These are phyloP conservation scores for Chromoteleia sp. DNA, from an alignment of 2,888 invertebrate species.

Conservation along the genomic window DNA sequence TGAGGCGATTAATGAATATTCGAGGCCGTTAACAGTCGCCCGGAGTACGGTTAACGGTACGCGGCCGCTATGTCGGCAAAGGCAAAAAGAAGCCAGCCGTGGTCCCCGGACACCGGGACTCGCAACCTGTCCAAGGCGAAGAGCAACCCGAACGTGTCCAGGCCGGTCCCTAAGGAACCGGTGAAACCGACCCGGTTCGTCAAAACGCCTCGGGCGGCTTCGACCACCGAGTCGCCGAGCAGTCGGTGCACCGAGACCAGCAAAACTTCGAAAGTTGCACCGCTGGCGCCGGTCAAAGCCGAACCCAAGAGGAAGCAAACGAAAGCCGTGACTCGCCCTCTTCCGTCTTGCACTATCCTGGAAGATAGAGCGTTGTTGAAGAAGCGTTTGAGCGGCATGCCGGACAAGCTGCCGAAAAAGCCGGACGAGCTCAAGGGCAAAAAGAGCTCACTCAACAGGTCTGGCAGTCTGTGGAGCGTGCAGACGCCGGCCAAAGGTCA, in stretches of 20 bases:
- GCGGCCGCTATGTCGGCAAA: slow-evolving; percentile 63
- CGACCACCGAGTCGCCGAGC: slow-evolving; percentile 18
- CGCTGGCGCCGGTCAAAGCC: slow-evolving; percentile 39
- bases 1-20: slow-evolving; percentile 58
- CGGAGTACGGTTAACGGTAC: slow-evolving; percentile 52
- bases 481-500: slow-evolving; percentile 51
- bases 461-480: slow-evolving; percentile 80
- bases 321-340: slow-evolving; percentile 42
- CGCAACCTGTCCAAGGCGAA: slow-evolving; percentile 79
- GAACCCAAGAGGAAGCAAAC: slow-evolving; percentile 71
- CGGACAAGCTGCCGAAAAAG: slow-evolving; percentile 78
- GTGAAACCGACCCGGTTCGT: slow-evolving; percentile 24
- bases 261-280: slow-evolving; percentile 1
- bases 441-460: slow-evolving; percentile 78
- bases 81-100: slow-evolving; percentile 40
- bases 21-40: slow-evolving; percentile 42
- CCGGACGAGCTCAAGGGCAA: slow-evolving; percentile 75
- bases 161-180: slow-evolving; percentile 63
- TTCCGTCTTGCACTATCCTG: slow-evolving; percentile 80
- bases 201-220: slow-evolving; percentile 25
- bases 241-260: slow-evolving; percentile 9
- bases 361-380: slow-evolving; percentile 81
- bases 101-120: slow-evolving; percentile 47
- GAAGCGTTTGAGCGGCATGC: slow-evolving; percentile 77
- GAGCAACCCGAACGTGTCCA: slow-evolving; percentile 81